These are phyloP conservation scores for Andrena trimmerana DNA, from an alignment of 2,888 invertebrate genomes.

Conservation along the genomic window DNA sequence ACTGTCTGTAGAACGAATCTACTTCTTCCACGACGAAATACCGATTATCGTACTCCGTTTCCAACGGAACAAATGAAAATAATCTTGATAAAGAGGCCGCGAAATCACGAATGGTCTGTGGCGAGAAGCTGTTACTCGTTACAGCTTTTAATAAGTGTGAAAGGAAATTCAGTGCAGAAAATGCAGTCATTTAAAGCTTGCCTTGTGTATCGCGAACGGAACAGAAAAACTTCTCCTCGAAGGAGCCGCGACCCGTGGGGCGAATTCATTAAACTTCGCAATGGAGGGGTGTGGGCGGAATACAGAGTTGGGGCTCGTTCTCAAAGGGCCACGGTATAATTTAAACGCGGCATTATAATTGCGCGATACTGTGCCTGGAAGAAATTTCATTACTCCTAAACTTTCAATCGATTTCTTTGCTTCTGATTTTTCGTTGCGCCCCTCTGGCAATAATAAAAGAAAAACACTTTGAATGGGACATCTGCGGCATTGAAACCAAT, in stretches of 20 bases:
- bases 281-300: neutral
- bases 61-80: neutral
- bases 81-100: neutral
- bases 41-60: neutral
- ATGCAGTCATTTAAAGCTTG: conserved; percentile 9
- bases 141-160: neutral
- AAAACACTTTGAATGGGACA: neutral
- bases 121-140: neutral
- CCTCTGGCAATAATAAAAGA: neutral
- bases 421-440: neutral
- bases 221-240: conserved; percentile 30
- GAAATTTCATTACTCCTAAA: neutral
- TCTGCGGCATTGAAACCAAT: neutral
- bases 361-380: neutral
- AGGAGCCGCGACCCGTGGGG: conserved; percentile 18
- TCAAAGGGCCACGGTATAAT: conserved; percentile 28
- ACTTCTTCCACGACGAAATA: neutral
- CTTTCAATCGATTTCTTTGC: neutral
- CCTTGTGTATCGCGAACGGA: neutral
- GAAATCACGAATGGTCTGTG: neutral
- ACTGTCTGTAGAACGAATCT: neutral
- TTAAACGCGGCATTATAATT: conserved; percentile 29
- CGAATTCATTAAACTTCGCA: conserved; percentile 43
- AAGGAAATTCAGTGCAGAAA: neutral
- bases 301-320: conserved; percentile 1